Evolutionary conservation across 2,113 vertebrate genomes (phyloP).

Genomic region (Noctilio leporinus): DNA sequence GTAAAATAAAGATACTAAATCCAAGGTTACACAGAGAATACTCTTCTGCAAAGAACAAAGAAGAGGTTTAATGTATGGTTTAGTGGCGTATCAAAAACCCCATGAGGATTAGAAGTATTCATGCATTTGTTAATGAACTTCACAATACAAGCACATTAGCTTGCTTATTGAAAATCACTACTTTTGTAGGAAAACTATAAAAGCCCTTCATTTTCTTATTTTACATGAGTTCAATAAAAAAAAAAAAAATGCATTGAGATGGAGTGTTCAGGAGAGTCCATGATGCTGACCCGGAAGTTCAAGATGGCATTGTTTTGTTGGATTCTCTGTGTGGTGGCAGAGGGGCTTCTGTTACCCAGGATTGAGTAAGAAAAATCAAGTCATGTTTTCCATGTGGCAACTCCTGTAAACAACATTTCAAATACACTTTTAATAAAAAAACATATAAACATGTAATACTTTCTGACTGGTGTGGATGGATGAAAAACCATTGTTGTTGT

Average conservation of each 20-base stretch:
- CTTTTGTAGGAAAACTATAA: neutral
- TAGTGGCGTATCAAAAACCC: neutral
- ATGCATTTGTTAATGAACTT: neutral
- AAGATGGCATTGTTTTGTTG: slow-evolving; percentile 1
- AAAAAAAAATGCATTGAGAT: slow-evolving; percentile 23
- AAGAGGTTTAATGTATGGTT: neutral
- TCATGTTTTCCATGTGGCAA: neutral
- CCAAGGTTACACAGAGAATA: slow-evolving; percentile 51
- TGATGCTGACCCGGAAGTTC: slow-evolving; percentile 15
- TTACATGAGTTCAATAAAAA: neutral
- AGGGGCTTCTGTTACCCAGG: neutral
- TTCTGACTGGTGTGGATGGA: slow-evolving; percentile 65
- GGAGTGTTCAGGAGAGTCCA: neutral
- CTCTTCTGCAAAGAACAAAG: slow-evolving; percentile 66
- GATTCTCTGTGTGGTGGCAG: neutral
- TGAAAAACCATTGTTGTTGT: slow-evolving; percentile 74
- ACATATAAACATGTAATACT: slow-evolving; percentile 60
- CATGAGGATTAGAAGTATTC: neutral
- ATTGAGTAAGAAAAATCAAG: slow-evolving; percentile 14
- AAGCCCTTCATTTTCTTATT: slow-evolving; percentile 20
- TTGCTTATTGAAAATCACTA: slow-evolving; percentile 1
- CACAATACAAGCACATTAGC: neutral
- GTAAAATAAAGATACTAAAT: neutral
- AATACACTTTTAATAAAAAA: slow-evolving; percentile 74
- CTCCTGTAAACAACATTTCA: slow-evolving; percentile 59